phyloP scores from a whole-genome alignment of 1,140 invertebrate species.

The Samia ricini region DNA sequence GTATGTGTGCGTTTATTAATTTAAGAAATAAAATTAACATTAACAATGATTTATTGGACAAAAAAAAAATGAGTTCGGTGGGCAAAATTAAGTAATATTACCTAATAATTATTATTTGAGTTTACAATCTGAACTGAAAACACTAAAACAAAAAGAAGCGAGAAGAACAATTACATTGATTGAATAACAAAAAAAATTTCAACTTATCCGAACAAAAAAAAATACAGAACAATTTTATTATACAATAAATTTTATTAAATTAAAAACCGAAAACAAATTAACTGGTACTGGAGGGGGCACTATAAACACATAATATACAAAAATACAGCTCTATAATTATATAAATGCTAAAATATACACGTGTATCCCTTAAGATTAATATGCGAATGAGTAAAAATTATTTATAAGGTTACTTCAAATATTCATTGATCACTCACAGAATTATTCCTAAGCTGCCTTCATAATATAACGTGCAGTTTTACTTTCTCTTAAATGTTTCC shows the following conservation, averaged over 20 bases:
- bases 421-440: not conserved
- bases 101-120: not conserved
- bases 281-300: not conserved
- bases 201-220: not conserved
- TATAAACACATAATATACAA: constrained; percentile 2
- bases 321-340: not conserved
- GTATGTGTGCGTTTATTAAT: constrained; percentile 22
- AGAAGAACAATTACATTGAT: not conserved
- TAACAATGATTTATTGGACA: constrained; percentile 24
- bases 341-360: constrained; percentile 7
- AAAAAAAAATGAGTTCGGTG: constrained; percentile 37
- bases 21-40: too few relatives aligned
- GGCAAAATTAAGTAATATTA: constrained; percentile 22
- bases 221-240: not conserved
- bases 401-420: not conserved
- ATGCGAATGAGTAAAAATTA: not conserved
- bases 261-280: not conserved
- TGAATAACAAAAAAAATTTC: not conserved
- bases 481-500: not conserved
- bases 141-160: not conserved
- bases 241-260: not conserved
- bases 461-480: not conserved
- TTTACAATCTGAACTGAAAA: not conserved
- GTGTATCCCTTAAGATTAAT: not conserved
- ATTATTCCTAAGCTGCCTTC: not conserved